A percentile compares a stretch with the other conserved stretches of the same genome.
Conservation (phyloP, 92 coral and sea anemone genomes). For the Zoanthus solanderi region DNA sequence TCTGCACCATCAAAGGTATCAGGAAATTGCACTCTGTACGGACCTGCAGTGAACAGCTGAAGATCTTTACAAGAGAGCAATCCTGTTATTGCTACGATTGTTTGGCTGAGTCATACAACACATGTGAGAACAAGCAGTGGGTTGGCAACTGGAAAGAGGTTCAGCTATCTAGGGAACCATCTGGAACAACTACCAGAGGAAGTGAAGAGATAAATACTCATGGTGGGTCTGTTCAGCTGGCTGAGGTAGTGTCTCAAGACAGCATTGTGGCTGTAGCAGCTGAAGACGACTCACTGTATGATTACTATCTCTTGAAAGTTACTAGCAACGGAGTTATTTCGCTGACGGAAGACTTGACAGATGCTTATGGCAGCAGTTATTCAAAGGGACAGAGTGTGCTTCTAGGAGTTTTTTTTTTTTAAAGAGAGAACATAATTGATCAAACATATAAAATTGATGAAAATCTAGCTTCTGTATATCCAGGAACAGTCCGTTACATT, state of each 20-base stretch:
- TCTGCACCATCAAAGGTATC: conserved; percentile 27
- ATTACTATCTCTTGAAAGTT: conserved; percentile 37
- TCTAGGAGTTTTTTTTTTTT: conserved; percentile 44
- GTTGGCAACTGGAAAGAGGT: conserved; percentile 44
- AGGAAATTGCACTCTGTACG: conserved; percentile 27
- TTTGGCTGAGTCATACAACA: conserved; percentile 16
- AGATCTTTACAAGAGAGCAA: conserved; percentile 28
- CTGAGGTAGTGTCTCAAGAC: conserved; percentile 47
- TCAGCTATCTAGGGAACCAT: conserved; percentile 35
- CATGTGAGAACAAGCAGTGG: conserved; percentile 43
- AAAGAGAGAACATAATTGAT: conserved; percentile 54
- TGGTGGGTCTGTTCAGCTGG: conserved; percentile 25
- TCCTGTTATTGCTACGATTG: conserved; percentile 56
- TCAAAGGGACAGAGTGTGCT: conserved; percentile 51
- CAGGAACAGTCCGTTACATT: conserved; percentile 49
- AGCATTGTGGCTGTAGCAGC: conserved; percentile 54
- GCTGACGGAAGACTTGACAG: conserved; percentile 14
- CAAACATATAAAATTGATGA: conserved; percentile 46
- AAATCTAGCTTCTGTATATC: conserved; percentile 49
- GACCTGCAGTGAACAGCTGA: conserved; percentile 21
- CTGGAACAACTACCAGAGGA: conserved; percentile 33
- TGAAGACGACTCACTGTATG: conserved; percentile 52
- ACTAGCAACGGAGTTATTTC: conserved; percentile 37
- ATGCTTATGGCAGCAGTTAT: conserved; percentile 32
- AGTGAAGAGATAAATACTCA: conserved; percentile 36